Percentiles rank a stretch among this genome's conserved stretches.
These are phyloP conservation scores for Ichneumon xanthorius DNA, from an alignment of 2,888 invertebrate species.

Conservation along the genomic window DNA sequence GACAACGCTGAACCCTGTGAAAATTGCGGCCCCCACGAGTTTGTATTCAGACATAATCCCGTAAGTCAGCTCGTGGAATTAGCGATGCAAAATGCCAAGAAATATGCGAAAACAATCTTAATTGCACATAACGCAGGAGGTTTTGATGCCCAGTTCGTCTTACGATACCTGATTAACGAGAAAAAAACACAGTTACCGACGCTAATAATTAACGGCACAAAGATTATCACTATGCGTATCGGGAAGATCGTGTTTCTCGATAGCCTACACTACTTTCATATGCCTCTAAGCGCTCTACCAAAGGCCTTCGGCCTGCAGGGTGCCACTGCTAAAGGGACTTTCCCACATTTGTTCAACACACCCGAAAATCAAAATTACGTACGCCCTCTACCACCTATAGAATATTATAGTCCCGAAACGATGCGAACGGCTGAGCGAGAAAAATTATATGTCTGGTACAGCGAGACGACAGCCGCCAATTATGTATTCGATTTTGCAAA, in stretches of 20 bases:
- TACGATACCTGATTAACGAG: constrained; percentile 53
- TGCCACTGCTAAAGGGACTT: neutral
- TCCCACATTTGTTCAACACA: neutral
- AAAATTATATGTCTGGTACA: neutral
- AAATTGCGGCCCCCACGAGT: neutral
- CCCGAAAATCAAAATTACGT: neutral
- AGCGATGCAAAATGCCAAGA: constrained; percentile 10
- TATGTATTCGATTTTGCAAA: neutral
- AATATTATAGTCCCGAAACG: neutral
- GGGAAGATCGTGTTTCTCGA: too few relatives aligned
- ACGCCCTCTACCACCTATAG: neutral
- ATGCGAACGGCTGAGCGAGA: neutral
- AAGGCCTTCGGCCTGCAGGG: neutral
- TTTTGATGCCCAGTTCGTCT: constrained; percentile 47
- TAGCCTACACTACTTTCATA: too few relatives aligned
- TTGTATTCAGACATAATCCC: constrained; percentile 25
- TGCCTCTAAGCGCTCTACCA: neutral
- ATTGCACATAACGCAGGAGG: constrained; percentile 31
- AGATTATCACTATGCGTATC: too few relatives aligned
- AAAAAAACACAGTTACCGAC: neutral
- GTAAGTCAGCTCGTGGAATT: constrained; percentile 55
- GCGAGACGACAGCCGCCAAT: too few relatives aligned
- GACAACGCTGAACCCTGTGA: too few relatives aligned
- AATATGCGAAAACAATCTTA: constrained; percentile 43
- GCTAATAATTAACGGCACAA: too few relatives aligned